Conservation (phyloP, 2,797 vertebrate genomes). For the Pteropus rufus region DNA sequence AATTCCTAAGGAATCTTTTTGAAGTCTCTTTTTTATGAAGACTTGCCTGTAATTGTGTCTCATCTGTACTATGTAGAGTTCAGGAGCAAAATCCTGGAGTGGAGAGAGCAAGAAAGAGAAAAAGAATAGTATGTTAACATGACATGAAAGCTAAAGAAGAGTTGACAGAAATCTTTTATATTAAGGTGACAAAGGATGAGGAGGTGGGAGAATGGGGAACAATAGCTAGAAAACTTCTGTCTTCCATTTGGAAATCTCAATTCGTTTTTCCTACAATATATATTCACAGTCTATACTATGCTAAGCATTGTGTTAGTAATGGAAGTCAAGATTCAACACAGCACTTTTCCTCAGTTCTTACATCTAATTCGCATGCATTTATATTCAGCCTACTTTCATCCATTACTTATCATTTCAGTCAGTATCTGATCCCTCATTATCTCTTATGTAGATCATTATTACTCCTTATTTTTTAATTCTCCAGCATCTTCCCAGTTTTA, state of each 20-base stretch:
- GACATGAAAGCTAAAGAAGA: neutral
- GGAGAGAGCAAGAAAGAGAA: neutral
- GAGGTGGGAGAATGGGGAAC: neutral
- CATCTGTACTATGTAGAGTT: neutral
- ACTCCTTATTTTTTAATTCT: neutral
- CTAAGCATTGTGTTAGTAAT: neutral
- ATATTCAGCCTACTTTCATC: neutral
- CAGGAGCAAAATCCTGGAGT: neutral
- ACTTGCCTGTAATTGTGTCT: neutral
- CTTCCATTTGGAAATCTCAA: neutral
- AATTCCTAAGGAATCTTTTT: neutral
- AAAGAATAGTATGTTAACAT: neutral
- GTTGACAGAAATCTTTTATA: neutral
- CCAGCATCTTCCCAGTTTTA: neutral
- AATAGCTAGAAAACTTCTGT: neutral
- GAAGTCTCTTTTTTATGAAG: neutral
- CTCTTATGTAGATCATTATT: neutral
- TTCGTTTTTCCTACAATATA: neutral
- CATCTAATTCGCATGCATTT: neutral
- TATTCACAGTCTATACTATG: neutral
- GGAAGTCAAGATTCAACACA: neutral
- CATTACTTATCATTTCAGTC: neutral
- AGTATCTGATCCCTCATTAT: neutral
- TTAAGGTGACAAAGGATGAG: neutral
- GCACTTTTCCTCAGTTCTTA: neutral